Percentiles rank a stretch among this genome's conserved stretches.
phyloP scores from a whole-genome alignment of 2,113 vertebrate genomes.

The Aegypius monachus region DNA sequence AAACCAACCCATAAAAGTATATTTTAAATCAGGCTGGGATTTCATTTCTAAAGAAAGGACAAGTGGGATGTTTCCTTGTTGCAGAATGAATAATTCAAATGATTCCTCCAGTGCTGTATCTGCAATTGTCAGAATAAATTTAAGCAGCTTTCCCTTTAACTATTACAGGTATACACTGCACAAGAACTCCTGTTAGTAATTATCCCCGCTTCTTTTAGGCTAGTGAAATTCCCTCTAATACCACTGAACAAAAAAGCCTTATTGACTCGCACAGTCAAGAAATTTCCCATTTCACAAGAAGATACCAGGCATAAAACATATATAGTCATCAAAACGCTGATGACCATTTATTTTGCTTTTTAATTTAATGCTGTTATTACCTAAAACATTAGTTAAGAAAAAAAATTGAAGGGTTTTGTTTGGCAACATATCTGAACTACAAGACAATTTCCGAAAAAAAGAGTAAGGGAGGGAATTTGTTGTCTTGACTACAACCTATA shows the following conservation, averaged over 20 bases:
- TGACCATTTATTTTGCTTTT: neutral
- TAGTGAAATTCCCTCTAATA: neutral
- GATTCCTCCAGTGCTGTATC: constrained; percentile 10
- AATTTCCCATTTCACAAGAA: neutral
- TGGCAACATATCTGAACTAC: neutral
- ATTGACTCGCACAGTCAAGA: neutral
- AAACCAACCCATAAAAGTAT: neutral
- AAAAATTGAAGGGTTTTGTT: neutral
- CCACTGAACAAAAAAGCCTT: neutral
- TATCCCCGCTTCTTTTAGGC: neutral
- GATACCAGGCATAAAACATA: neutral
- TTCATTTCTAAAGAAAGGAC: constrained; percentile 52
- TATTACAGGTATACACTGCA: constrained; percentile 22
- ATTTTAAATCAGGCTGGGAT: constrained; percentile 36
- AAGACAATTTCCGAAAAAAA: neutral
- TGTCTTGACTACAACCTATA: constrained; percentile 28
- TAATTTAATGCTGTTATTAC: neutral
- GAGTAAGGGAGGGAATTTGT: constrained; percentile 5
- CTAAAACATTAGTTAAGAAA: neutral
- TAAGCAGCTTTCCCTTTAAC: constrained; percentile 41
- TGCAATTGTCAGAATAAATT: constrained; percentile 58
- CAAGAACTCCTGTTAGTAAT: constrained; percentile 30
- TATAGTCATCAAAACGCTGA: neutral
- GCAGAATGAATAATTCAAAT: constrained; percentile 71
- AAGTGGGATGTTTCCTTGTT: constrained; percentile 51